Evolutionary conservation across 2,797 vertebrate species (phyloP).

Genomic region (Amblyopsis hoosieri): DNA sequence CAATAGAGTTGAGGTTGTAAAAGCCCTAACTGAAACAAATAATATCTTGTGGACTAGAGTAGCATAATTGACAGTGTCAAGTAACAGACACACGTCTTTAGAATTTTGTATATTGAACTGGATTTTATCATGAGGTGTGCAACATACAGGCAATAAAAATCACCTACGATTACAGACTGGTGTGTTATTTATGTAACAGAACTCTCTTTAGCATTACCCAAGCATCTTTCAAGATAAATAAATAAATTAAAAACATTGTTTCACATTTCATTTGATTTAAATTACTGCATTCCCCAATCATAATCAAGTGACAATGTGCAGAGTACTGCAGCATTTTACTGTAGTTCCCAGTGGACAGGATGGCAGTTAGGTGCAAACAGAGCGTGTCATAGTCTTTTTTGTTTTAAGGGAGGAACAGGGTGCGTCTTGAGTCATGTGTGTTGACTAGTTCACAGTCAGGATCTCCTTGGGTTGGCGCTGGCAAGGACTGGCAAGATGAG

Average conservation of each 20-base stretch:
- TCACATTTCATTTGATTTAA: background rate
- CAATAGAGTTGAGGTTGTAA: too few relatives aligned
- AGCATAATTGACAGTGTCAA: constrained; percentile 41
- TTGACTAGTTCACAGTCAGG: constrained; percentile 19
- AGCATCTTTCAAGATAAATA: background rate
- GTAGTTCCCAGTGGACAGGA: background rate
- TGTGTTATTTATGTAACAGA: background rate
- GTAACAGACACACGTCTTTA: constrained; percentile 50
- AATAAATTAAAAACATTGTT: background rate
- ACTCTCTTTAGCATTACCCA: background rate
- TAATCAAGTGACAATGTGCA: background rate
- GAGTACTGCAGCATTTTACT: background rate
- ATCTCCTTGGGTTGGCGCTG: constrained; percentile 29
- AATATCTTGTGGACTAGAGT: constrained; percentile 30
- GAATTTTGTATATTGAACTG: constrained; percentile 59
- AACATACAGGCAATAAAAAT: constrained; percentile 72
- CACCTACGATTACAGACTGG: constrained; percentile 19
- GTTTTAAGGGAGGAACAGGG: background rate
- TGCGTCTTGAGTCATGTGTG: background rate
- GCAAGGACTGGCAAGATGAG: constrained; percentile 62
- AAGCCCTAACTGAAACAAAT: too few relatives aligned
- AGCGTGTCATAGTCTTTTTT: constrained; percentile 9
- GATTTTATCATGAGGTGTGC: constrained; percentile 75
- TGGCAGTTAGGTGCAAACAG: background rate
- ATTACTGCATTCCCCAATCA: background rate